Evolutionary conservation across 2,113 vertebrate species (phyloP).

Genomic region (Gopherus evgoodei): DNA sequence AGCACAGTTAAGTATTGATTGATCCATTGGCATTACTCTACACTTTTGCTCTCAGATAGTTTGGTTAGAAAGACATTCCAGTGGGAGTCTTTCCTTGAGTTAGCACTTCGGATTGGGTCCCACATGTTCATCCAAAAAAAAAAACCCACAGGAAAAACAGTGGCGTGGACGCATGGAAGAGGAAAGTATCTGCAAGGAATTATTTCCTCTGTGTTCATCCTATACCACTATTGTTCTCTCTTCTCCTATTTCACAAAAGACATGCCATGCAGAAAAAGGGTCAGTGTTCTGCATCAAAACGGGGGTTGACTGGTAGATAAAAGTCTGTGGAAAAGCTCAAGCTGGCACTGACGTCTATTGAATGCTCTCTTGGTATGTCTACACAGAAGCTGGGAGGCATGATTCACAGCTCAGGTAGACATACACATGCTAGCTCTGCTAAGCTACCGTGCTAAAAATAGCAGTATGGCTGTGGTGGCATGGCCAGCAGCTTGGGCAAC

Average conservation of each 20-base stretch:
- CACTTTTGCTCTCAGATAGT: background rate
- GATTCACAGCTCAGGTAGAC: background rate
- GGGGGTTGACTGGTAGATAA: background rate
- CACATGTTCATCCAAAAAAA: background rate
- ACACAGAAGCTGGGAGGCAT: background rate
- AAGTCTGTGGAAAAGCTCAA: background rate
- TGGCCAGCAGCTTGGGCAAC: too few species aligned
- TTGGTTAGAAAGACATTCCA: background rate
- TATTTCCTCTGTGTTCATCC: background rate
- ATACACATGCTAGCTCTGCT: background rate
- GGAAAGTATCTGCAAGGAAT: background rate
- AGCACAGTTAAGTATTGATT: background rate
- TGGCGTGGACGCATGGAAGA: background rate
- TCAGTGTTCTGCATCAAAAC: background rate
- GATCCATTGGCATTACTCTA: background rate
- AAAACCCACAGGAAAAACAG: background rate
- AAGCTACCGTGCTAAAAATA: background rate
- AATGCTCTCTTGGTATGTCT: background rate
- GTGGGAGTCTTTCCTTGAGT: background rate
- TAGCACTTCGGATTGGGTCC: background rate
- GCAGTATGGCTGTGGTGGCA: background rate
- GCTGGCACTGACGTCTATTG: background rate
- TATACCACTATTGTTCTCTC: background rate
- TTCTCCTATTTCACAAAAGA: background rate
- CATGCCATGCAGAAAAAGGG: background rate